Percentiles rank a stretch among this genome's conserved stretches.
Evolutionary conservation across 2,888 invertebrate genomes (phyloP).

Genomic region (Nomada fucata): DNA sequence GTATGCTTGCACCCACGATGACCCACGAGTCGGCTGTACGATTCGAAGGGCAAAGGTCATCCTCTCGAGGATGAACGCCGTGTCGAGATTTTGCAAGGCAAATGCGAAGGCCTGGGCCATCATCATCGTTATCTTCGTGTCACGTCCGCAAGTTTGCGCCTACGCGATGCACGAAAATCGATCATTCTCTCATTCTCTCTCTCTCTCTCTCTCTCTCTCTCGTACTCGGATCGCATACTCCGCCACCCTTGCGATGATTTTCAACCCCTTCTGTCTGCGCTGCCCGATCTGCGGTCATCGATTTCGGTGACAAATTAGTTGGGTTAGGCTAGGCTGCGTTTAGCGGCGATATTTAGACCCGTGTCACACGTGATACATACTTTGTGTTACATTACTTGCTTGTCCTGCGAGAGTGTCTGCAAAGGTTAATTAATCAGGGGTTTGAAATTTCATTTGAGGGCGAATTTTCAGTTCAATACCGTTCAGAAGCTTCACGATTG

Average conservation of each 20-base stretch:
- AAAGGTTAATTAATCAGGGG: too few species aligned
- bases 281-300: slow-evolving; percentile 78
- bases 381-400: too few species aligned
- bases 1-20: neutral
- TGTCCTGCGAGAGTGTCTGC: too few species aligned
- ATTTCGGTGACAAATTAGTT: slow-evolving; percentile 51
- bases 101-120: slow-evolving; percentile 49
- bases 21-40: neutral
- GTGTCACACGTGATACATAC: too few species aligned
- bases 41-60: slow-evolving; percentile 23
- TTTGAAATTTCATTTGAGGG: too few species aligned
- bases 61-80: neutral
- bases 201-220: slow-evolving; percentile 15
- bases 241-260: neutral
- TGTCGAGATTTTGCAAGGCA: slow-evolving; percentile 54
- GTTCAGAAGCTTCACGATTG: too few species aligned
- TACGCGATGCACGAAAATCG: slow-evolving; percentile 64
- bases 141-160: slow-evolving; percentile 72
- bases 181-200: slow-evolving; percentile 47
- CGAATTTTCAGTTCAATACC: too few species aligned
- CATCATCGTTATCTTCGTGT: slow-evolving; percentile 47
- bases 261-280: slow-evolving; percentile 62
- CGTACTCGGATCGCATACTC: slow-evolving; percentile 78
- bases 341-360: too few species aligned
- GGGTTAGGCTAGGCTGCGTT: slow-evolving; percentile 64